Evolutionary conservation across 92 coral and sea anemone genomes (phyloP).

Genomic region (Desmophyllum pertusum): DNA sequence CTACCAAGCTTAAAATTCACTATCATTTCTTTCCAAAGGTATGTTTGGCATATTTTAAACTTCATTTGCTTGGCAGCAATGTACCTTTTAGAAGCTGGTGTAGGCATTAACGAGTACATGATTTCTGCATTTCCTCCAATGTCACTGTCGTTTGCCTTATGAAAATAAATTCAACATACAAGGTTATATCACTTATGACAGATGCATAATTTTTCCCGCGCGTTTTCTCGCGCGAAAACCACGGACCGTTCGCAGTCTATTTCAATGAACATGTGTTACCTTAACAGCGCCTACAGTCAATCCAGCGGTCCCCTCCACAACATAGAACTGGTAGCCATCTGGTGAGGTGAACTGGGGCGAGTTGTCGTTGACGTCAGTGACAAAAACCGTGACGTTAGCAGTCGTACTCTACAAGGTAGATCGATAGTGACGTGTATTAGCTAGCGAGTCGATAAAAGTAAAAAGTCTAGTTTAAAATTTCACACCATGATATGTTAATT

Average conservation of each 20-base stretch:
- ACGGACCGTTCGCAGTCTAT: too few relatives aligned
- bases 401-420: conserved; percentile 30
- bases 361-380: conserved; percentile 74
- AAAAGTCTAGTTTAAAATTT: neutral
- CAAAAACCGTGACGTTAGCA: conserved; percentile 54
- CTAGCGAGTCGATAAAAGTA: neutral
- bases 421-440: neutral
- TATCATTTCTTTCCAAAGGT: too few relatives aligned
- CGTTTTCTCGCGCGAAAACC: too few relatives aligned
- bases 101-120: conserved; percentile 34
- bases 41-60: neutral
- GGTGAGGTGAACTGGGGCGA: conserved; percentile 63
- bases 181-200: too few relatives aligned
- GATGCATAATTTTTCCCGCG: too few relatives aligned
- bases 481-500: too few relatives aligned
- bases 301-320: conserved; percentile 54
- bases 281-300: conserved; percentile 51
- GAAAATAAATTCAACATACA: neutral
- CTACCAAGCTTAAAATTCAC: too few relatives aligned
- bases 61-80: neutral
- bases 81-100: conserved; percentile 37
- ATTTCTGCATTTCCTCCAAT: conserved; percentile 46
- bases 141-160: conserved; percentile 59
- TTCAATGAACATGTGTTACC: too few relatives aligned
- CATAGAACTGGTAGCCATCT: conserved; percentile 53